These are phyloP conservation scores for Excalfactoria chinensis DNA, from an alignment of 2,113 vertebrate genomes.

Conservation along the genomic window DNA sequence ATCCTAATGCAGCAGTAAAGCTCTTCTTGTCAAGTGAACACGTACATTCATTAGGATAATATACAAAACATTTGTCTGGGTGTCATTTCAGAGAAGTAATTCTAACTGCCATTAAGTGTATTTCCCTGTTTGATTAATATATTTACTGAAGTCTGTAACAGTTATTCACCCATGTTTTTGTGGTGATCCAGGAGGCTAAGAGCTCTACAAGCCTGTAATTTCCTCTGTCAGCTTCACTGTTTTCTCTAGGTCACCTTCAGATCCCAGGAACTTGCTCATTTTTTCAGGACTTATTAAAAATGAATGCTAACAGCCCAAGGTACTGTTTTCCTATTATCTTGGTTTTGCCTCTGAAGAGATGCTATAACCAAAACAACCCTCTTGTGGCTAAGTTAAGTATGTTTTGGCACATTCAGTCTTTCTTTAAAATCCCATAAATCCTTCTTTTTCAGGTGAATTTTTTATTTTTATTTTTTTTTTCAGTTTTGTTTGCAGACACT, in stretches of 20 bases:
- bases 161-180: not conserved
- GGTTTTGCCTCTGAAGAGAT: not conserved
- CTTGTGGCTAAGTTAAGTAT: not conserved
- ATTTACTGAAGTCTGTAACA: not conserved
- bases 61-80: not conserved
- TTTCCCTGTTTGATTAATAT: not conserved
- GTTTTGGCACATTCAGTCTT: not conserved
- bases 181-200: not conserved
- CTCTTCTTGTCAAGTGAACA: not conserved
- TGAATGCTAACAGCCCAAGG: not conserved
- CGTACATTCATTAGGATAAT: not conserved
- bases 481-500: not conserved
- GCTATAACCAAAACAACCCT: not conserved
- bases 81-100: not conserved
- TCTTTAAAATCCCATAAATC: not conserved
- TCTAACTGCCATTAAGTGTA: not conserved
- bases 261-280: not conserved
- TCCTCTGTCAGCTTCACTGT: not conserved
- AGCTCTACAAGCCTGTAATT: not conserved
- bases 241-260: not conserved
- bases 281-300: slow-evolving; percentile 33
- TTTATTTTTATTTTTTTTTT: not conserved
- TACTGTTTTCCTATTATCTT: not conserved
- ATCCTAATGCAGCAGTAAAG: not conserved
- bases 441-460: not conserved